Percentiles rank a stretch among this genome's conserved stretches.
These are phyloP conservation scores for Ailuropoda melanoleuca DNA, from an alignment of 2,113 vertebrate genomes.

Conservation along the genomic window DNA sequence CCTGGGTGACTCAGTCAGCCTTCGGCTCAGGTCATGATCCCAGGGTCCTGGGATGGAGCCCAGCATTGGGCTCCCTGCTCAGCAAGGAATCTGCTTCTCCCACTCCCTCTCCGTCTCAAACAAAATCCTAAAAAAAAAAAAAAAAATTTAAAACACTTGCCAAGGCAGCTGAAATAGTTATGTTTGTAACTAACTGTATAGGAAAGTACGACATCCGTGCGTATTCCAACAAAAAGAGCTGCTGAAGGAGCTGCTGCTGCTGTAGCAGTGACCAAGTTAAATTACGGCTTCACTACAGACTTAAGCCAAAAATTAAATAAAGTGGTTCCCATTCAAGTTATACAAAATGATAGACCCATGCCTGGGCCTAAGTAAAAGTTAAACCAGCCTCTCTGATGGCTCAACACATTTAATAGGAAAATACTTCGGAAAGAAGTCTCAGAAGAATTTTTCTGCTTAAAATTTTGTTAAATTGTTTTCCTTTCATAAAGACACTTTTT, in stretches of 20 bases:
- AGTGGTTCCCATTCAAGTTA: background rate
- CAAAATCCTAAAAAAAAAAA: background rate
- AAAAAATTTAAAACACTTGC: background rate
- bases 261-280: background rate
- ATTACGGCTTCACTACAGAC: background rate
- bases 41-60: background rate
- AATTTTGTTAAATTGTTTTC: background rate
- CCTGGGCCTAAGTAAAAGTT: background rate
- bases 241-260: background rate
- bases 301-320: background rate
- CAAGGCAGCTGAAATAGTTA: background rate
- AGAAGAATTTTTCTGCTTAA: slow-evolving; percentile 9
- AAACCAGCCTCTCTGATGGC: background rate
- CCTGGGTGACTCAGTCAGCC: background rate
- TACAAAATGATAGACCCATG: background rate
- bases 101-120: background rate
- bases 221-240: background rate
- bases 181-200: background rate
- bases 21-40: background rate
- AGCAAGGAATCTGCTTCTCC: background rate
- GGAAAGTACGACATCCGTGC: background rate
- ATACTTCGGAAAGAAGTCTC: background rate
- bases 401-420: background rate
- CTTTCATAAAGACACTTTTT: background rate
- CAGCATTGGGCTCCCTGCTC: background rate